Evolutionary conservation across 2,888 invertebrate species (phyloP), one percentile per base, ranked within the genome.

Genomic region (Norana najaformis): DNA sequence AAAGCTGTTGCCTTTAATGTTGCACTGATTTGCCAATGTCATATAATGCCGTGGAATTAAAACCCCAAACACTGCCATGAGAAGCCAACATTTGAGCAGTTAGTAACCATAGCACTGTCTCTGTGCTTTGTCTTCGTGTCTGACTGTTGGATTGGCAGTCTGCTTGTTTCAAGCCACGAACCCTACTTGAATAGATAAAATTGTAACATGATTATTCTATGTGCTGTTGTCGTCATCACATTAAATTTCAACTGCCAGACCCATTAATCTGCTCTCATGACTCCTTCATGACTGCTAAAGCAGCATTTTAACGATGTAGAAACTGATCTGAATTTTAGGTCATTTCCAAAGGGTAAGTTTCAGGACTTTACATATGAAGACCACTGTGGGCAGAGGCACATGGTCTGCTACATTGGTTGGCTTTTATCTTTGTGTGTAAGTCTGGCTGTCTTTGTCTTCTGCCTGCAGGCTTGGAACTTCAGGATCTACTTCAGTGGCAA

Each of bases 401-500:
- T 69, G 2, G 30, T n/a, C 47, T 69, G n/a, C 1, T n/a, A 16
- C n/a, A 69, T 69, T n/a, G n/a, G 6, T 11, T 69, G 30, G 11
- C 69, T n/a, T n/a, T 69, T n/a, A n/a, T 69, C 38, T 88, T n/a
- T n/a, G 30, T 37, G 34, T 88, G 36, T 35, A 35, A 34, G 1
- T 88, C 11, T 38, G 30, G 18, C 2, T 88, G 88, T 88, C 18
- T 88, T 37, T 88, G 36, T 88, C 30, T 37, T 38, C 88, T 38
- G 38, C 34, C 88, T 11, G n/a, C 88, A 88, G 37, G 34, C 88
- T 30, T 23, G 36, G 35, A 35, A 41, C 95, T 91, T 97, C 98
- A 41, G 69, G 69, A n/a, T 35, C 36, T 23, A 85, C 85, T 36
- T 98, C 98, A 89, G 97, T 97, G 91, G 98, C 98, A 83, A 98